These are phyloP conservation scores for Rhinella marina DNA, from an alignment of 2,797 vertebrate genomes.

Conservation along the genomic window DNA sequence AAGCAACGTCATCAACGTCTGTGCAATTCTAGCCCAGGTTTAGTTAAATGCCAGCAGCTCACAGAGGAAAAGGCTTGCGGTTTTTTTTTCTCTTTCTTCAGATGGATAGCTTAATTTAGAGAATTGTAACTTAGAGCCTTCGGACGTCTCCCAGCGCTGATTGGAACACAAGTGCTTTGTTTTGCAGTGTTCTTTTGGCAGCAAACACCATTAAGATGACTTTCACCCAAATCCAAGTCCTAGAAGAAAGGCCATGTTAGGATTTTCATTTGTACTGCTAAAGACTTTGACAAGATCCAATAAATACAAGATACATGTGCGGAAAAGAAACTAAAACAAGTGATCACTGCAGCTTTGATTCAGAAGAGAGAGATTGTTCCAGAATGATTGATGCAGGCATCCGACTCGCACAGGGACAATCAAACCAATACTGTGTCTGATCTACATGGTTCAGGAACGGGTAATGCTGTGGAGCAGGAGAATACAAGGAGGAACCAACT, in stretches of 20 bases:
- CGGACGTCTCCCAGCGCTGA: conserved; percentile 25
- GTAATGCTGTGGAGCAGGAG: conserved; percentile 29
- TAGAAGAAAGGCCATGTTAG: conserved; percentile 16
- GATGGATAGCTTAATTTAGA: conserved; percentile 16
- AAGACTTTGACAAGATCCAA: conserved; percentile 36
- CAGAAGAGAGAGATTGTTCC: conserved; percentile 38
- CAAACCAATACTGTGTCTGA: conserved; percentile 43
- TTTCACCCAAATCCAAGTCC: background rate
- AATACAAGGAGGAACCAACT: conserved; percentile 22
- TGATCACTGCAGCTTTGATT: conserved; percentile 35
- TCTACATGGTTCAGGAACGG: conserved; percentile 12
- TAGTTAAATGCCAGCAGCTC: background rate
- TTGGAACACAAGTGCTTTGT: conserved; percentile 46
- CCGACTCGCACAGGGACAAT: background rate
- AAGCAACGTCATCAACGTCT: background rate
- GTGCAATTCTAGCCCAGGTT: background rate
- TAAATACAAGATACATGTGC: conserved; percentile 56
- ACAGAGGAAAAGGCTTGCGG: background rate
- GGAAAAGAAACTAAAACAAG: conserved; percentile 37
- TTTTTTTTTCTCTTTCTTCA: background rate
- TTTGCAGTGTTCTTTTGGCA: conserved; percentile 51
- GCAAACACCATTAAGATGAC: conserved; percentile 39
- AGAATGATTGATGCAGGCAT: conserved; percentile 31
- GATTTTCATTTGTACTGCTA: conserved; percentile 33
- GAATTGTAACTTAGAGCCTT: conserved; percentile 22